A percentile compares a stretch with the other conserved stretches of the same genome.
These are phyloP conservation scores for Myripristis murdjan DNA, from an alignment of 2,797 vertebrate species.

Conservation along the genomic window DNA sequence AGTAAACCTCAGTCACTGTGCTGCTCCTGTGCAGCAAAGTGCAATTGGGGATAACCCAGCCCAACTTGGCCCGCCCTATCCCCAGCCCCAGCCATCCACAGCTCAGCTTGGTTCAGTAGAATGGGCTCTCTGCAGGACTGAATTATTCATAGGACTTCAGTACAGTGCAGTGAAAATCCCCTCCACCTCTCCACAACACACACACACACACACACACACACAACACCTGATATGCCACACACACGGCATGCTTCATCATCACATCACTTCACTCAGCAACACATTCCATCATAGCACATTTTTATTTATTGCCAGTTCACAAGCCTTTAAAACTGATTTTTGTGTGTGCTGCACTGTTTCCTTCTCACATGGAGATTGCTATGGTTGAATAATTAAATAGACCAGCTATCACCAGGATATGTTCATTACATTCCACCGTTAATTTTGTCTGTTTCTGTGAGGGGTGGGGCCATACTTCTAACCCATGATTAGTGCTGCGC, in stretches of 20 bases:
- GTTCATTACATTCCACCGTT: conserved; percentile 38
- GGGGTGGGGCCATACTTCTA: conserved; percentile 50
- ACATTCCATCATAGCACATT: conserved; percentile 25
- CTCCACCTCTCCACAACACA: no score
- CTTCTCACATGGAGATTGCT: conserved; percentile 28
- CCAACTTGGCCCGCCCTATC: conserved; percentile 53
- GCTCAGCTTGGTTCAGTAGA: conserved; percentile 72
- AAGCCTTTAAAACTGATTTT: conserved; percentile 11
- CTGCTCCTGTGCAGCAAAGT: conserved; percentile 51
- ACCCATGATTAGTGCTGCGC: conserved; percentile 24
- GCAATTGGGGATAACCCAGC: conserved; percentile 67
- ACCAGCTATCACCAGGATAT: conserved; percentile 43
- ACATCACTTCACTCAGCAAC: conserved; percentile 26
- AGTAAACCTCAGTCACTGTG: conserved; percentile 42
- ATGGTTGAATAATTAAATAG: conserved; percentile 68
- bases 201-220: no score
- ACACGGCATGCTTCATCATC: conserved; percentile 39
- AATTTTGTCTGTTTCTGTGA: conserved; percentile 45
- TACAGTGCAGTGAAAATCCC: conserved; percentile 80
- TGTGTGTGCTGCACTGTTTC: conserved; percentile 7
- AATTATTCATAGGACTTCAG: conserved; percentile 85
- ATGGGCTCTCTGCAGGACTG: conserved; percentile 83
- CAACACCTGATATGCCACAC: conserved; percentile 68
- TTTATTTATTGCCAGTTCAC: conserved; percentile 25
- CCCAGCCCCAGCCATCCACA: conserved; percentile 34